Evolutionary conservation across 2,888 invertebrate species (phyloP).

Genomic region (Callyntrura guangdongensis): DNA sequence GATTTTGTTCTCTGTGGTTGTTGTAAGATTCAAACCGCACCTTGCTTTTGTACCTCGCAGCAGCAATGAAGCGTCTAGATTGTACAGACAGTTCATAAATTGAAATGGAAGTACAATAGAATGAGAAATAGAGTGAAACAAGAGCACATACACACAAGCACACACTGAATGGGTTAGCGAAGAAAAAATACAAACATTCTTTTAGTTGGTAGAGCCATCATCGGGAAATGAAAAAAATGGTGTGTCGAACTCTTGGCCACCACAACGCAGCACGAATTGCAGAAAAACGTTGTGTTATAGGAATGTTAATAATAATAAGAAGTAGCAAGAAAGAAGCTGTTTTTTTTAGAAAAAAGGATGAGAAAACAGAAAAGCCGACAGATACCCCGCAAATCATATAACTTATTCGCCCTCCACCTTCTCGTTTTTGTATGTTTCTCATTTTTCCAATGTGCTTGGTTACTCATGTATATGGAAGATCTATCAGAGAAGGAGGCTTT

Average conservation of each 20-base stretch:
- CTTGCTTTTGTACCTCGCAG: neutral
- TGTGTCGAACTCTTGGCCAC: conserved; percentile 40
- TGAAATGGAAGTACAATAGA: conserved; percentile 57
- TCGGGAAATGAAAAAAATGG: conserved; percentile 1
- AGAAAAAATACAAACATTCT: conserved; percentile 31
- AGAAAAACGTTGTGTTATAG: neutral
- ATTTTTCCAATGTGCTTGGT: conserved; percentile 9
- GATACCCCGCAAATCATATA: conserved; percentile 30
- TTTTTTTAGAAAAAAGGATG: conserved; percentile 2
- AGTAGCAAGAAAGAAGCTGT: neutral
- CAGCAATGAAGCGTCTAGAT: neutral
- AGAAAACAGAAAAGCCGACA: conserved; percentile 62
- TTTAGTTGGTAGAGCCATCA: neutral
- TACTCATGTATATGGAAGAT: neutral
- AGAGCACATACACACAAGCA: neutral
- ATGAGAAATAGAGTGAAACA: conserved; percentile 44
- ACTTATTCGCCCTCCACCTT: neutral
- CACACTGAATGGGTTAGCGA: neutral
- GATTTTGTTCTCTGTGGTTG: neutral
- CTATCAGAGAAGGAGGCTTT: conserved; percentile 22
- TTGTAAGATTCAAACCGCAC: neutral
- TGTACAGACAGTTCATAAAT: conserved; percentile 39
- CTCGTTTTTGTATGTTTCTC: conserved; percentile 15
- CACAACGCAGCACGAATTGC: neutral
- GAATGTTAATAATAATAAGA: conserved; percentile 26